Base-by-base conservation (phyloP, 2,888 invertebrate species). In the Drosophila formosana region DNA sequence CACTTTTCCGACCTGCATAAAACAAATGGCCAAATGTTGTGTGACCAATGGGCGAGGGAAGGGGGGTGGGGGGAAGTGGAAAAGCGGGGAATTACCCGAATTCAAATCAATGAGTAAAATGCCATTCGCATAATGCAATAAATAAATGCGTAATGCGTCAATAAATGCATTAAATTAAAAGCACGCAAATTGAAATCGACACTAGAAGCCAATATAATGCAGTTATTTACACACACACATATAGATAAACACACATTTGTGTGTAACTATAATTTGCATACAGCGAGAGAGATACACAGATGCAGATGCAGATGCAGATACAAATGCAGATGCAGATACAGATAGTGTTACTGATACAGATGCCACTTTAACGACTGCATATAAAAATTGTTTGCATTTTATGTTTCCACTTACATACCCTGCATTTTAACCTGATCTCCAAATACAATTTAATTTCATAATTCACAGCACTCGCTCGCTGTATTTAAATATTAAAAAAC, bases 151-250 rank as follows among this genome's bases (percentile, higher is more conserved):
- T 61, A 78, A 66, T 67, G 71, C 56, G 49, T 49, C 71, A 68
- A 62, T 69, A 72, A 72, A 79, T 68, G 56, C 72, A 78, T 75
- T 71, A 60, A 78, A 78, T 66, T 62, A 71, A 71, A 66, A 66
- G 56, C 63, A 66, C 37, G 37, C 67, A 66, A 75, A 75, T 75
- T 75, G 75, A 75, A 77, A 71, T 65, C 62, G 62, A 78, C 62
- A 71, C 79, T 45, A 45, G 5, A 30, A 41, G 25, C 47, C 61
- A 61, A 66, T 56, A 51, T 32, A 60, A 72, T 46, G 46, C 41
- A 47, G 34, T 49, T 30, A 55, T 39, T 34, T 49, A 58, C 52
- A 47, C 9, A 57, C 11, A 43, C 18, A 37, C 30, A 47, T 18
- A 50, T 8, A 11, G 32, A 56, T 6, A 37, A 32, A 58, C 8